phyloP scores from a whole-genome alignment of 2,113 vertebrate species.

The Neopipo cinnamomea region DNA sequence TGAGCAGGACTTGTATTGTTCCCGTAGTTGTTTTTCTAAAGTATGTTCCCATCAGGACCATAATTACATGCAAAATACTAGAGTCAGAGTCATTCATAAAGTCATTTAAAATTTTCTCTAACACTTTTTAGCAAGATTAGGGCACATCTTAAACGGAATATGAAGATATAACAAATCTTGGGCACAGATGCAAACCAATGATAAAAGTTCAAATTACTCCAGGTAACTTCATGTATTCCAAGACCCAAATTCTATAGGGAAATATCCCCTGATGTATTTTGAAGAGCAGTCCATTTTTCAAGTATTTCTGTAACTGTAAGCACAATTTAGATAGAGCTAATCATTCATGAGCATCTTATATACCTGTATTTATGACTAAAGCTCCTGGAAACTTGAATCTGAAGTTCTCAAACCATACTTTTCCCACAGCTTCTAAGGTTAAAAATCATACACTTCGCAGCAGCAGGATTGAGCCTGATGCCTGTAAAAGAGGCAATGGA shows the following conservation, averaged over 20 bases:
- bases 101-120: constrained; percentile 34
- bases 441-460: neutral
- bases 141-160: neutral
- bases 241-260: neutral
- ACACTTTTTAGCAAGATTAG: neutral
- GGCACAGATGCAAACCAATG: neutral
- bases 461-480: neutral
- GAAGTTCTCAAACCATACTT: constrained; percentile 38
- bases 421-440: neutral
- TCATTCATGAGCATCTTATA: constrained; percentile 56
- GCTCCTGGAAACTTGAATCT: constrained; percentile 58
- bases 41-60: constrained; percentile 85
- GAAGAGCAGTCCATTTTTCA: constrained; percentile 24
- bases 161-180: neutral
- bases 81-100: constrained; percentile 76
- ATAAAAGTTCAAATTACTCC: constrained; percentile 13
- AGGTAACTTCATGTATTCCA: neutral
- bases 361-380: constrained; percentile 58
- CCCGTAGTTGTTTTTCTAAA: constrained; percentile 79
- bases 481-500: constrained; percentile 26
- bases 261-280: neutral
- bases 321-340: constrained; percentile 27
- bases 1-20: constrained; percentile 76
- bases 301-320: constrained; percentile 34
- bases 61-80: constrained; percentile 87